These are phyloP conservation scores for Panulirus ornatus DNA, from an alignment of 1,140 invertebrate genomes.

Conservation along the genomic window DNA sequence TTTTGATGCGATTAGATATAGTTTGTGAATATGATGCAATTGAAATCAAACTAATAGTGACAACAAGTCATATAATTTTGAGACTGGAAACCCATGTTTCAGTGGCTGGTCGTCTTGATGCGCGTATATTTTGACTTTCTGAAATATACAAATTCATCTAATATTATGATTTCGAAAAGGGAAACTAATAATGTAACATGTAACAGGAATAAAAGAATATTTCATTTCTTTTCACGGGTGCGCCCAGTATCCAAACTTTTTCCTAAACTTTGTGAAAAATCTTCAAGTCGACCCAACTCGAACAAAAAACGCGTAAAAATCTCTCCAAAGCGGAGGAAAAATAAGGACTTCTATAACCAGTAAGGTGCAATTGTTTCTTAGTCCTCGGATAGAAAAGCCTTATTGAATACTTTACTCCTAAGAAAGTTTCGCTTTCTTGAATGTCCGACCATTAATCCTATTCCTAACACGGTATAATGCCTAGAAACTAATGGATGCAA, in stretches of 20 bases:
- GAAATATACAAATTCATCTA: conserved; percentile 68
- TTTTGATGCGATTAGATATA: conserved; percentile 40
- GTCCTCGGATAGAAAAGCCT: conserved; percentile 8
- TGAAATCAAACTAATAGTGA: conserved; percentile 65
- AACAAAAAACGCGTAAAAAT: conserved; percentile 73
- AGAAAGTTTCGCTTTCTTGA: not conserved
- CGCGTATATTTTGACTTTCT: conserved; percentile 72
- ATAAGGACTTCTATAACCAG: conserved; percentile 68
- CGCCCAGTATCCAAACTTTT: conserved; percentile 71
- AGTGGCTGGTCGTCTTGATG: conserved; percentile 71
- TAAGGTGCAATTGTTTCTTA: conserved; percentile 64
- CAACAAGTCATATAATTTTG: conserved; percentile 73
- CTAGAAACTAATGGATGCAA: conserved; percentile 17
- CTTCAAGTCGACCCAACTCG: conserved; percentile 72
- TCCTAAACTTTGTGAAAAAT: conserved; percentile 71
- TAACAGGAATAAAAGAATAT: conserved; percentile 33
- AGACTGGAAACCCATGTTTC: conserved; percentile 73
- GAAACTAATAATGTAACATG: conserved; percentile 27
- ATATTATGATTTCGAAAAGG: conserved; percentile 61
- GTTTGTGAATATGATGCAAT: conserved; percentile 29
- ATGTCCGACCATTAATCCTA: not conserved
- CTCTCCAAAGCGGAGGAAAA: conserved; percentile 68
- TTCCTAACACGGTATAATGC: not conserved
- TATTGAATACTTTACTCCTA: conserved; percentile 48
- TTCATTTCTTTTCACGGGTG: conserved; percentile 67